Percentiles rank a stretch among this genome's conserved stretches.
phyloP scores from a whole-genome alignment of 2,888 invertebrate species.

The Rhynchonema sp. region DNA sequence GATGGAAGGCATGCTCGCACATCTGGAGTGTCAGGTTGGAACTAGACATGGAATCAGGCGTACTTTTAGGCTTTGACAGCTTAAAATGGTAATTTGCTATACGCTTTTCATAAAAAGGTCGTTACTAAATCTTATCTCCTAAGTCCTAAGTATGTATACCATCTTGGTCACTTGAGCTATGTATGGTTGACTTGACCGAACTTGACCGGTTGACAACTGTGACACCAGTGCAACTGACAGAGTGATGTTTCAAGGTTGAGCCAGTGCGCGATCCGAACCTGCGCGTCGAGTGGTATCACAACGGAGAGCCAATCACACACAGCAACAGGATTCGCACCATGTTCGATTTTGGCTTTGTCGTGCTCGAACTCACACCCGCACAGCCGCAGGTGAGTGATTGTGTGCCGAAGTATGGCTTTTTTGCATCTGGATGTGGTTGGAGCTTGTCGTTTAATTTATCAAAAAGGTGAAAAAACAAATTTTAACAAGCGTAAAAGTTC shows the following conservation, averaged over 20 bases:
- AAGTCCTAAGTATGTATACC: too few relatives aligned
- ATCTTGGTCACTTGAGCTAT: too few relatives aligned
- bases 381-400: background rate
- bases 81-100: background rate
- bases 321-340: conserved; percentile 47
- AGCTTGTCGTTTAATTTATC: too few relatives aligned
- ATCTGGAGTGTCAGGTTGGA: conserved; percentile 70
- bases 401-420: too few relatives aligned
- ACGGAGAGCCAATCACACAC: conserved; percentile 59
- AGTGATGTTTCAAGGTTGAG: conserved; percentile 47
- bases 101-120: background rate
- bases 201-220: background rate
- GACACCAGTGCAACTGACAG: background rate
- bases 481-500: too few relatives aligned
- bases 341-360: conserved; percentile 80
- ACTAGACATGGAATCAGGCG: too few relatives aligned
- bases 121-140: too few relatives aligned
- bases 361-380: conserved; percentile 49
- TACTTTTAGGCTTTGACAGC: background rate
- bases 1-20: conserved; percentile 82
- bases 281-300: conserved; percentile 39
- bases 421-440: too few relatives aligned
- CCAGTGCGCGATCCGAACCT: conserved; percentile 77
- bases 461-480: too few relatives aligned
- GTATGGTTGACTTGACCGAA: too few relatives aligned